Conservation (phyloP, 2,888 invertebrate genomes). For the Lacanobia wlatinum region DNA sequence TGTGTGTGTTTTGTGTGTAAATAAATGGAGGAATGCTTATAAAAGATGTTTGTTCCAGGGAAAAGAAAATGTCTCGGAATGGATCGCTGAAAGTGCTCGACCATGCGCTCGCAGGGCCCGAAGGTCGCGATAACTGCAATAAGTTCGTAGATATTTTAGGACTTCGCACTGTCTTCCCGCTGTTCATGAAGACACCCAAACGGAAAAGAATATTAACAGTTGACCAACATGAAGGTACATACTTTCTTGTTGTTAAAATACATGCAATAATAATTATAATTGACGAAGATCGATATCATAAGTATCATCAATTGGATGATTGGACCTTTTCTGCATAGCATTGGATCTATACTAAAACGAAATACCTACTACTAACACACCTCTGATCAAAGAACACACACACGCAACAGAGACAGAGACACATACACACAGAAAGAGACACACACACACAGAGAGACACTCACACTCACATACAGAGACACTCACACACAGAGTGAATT, state of each 20-base stretch:
- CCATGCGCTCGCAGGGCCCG: slow-evolving; percentile 98
- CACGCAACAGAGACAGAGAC: too few species aligned
- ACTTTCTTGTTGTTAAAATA: background rate
- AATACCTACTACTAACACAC: too few species aligned
- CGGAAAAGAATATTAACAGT: slow-evolving; percentile 95
- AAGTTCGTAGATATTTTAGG: slow-evolving; percentile 99
- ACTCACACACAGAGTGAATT: too few species aligned
- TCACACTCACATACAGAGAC: too few species aligned
- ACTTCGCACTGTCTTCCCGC: slow-evolving; percentile 98
- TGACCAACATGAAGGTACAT: slow-evolving; percentile 96
- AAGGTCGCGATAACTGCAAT: slow-evolving; percentile 98
- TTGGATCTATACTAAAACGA: background rate
- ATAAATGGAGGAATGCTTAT: background rate
- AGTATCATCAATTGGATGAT: background rate
- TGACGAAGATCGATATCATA: background rate
- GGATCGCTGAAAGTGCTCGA: slow-evolving; percentile 99
- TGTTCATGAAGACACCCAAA: slow-evolving; percentile 99
- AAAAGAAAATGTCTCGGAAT: slow-evolving; percentile 98
- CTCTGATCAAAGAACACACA: too few species aligned
- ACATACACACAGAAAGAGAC: too few species aligned
- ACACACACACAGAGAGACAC: too few species aligned
- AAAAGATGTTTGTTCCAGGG: slow-evolving; percentile 81
- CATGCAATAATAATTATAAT: too few species aligned
- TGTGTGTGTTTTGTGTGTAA: background rate
- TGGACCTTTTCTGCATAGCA: background rate